Evolutionary conservation across 2,888 invertebrate genomes (phyloP).

Genomic region (Volucella bombylans): DNA sequence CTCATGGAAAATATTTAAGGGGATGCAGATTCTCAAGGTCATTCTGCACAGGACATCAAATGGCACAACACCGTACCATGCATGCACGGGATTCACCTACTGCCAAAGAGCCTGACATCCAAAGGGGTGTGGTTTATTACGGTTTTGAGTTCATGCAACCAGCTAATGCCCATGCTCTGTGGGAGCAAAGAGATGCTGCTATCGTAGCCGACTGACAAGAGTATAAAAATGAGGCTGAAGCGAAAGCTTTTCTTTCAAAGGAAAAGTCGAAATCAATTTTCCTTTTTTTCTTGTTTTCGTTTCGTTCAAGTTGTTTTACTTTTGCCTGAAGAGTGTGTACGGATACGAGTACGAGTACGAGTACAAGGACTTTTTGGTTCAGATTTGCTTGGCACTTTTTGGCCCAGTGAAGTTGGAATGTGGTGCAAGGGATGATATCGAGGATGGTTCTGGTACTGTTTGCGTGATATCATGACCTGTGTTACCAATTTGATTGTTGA

Average conservation of each 20-base stretch:
- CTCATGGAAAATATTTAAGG: constrained; percentile 1
- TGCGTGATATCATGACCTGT: constrained; percentile 64
- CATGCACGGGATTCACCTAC: background rate
- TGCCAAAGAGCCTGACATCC: constrained; percentile 12
- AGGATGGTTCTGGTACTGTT: background rate
- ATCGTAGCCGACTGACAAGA: background rate
- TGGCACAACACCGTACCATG: constrained; percentile 18
- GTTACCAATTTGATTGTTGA: constrained; percentile 62
- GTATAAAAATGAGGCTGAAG: constrained; percentile 5
- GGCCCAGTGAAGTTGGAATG: background rate
- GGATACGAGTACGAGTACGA: too few species aligned
- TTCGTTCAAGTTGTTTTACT: background rate
- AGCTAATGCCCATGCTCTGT: constrained; percentile 57
- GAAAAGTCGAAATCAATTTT: constrained; percentile 33
- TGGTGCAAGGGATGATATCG: background rate
- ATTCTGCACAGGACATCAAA: constrained; percentile 34
- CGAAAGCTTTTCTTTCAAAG: constrained; percentile 15
- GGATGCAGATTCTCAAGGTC: constrained; percentile 61
- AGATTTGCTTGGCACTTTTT: constrained; percentile 7
- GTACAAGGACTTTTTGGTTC: constrained; percentile 41
- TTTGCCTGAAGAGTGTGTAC: constrained; percentile 21
- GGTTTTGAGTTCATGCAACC: constrained; percentile 21
- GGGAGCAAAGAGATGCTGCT: constrained; percentile 37
- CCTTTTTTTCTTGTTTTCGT: background rate
- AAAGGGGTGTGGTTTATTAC: constrained; percentile 59